Evolutionary conservation across 2,113 vertebrate genomes (phyloP).

Genomic region (Oncorhynchus kisutch): DNA sequence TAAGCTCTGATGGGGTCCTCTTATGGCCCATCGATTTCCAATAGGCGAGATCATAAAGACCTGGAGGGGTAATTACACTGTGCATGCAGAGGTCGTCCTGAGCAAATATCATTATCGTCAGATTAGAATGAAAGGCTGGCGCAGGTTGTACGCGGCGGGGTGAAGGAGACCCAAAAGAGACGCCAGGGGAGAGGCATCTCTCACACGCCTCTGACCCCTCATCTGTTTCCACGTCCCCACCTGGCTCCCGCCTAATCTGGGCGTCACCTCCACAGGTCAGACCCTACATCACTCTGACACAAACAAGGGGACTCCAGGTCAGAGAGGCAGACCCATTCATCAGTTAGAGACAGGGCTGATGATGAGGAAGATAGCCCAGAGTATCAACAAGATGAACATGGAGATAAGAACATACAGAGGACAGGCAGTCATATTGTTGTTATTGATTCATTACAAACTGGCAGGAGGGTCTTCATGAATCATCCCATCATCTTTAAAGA

Average conservation of each 20-base stretch:
- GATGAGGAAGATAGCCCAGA: slow-evolving; percentile 51
- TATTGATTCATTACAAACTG: neutral
- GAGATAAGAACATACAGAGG: neutral
- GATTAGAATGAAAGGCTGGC: slow-evolving; percentile 71
- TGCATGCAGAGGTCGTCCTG: slow-evolving; percentile 72
- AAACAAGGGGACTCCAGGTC: slow-evolving; percentile 35
- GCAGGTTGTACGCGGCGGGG: slow-evolving; percentile 36
- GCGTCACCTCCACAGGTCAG: slow-evolving; percentile 46
- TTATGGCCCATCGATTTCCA: slow-evolving; percentile 78
- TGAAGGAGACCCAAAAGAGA: slow-evolving; percentile 65
- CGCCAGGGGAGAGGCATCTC: slow-evolving; percentile 17
- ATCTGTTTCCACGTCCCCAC: slow-evolving; percentile 53
- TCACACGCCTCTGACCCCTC: slow-evolving; percentile 53
- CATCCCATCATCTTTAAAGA: neutral
- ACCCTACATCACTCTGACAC: slow-evolving; percentile 54
- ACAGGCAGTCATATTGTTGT: neutral
- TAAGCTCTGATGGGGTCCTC: slow-evolving; percentile 70
- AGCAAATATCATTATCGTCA: slow-evolving; percentile 78
- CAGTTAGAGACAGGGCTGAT: slow-evolving; percentile 54
- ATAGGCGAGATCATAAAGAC: slow-evolving; percentile 72
- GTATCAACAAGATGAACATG: slow-evolving; percentile 44
- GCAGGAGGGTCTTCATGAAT: neutral
- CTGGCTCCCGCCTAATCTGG: neutral
- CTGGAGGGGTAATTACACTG: slow-evolving; percentile 71
- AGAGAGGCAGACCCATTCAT: slow-evolving; percentile 45